Conservation (phyloP, 2,888 invertebrate species). For the Heliothis peltigera region DNA sequence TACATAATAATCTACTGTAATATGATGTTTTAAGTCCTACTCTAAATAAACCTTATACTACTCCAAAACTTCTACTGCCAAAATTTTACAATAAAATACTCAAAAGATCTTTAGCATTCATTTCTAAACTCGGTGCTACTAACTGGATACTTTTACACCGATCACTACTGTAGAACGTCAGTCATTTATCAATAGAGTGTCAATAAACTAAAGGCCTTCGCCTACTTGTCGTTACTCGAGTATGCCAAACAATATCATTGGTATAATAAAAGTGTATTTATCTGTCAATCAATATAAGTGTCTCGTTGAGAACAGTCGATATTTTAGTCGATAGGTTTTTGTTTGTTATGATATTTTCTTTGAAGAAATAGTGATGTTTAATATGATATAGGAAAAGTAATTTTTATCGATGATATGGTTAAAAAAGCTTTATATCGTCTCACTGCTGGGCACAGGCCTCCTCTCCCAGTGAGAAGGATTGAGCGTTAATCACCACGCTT, state of each 20-base stretch:
- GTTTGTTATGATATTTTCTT: constrained; percentile 1
- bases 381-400: not conserved
- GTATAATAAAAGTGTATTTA: constrained; percentile 67
- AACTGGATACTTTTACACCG: constrained; percentile 19
- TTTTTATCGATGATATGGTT: not conserved
- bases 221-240: constrained; percentile 54
- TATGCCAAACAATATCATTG: constrained; percentile 60
- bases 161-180: constrained; percentile 31
- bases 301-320: constrained; percentile 37
- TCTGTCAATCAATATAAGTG: constrained; percentile 67
- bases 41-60: too few species aligned
- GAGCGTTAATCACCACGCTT: too few species aligned
- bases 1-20: too few species aligned
- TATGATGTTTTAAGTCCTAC: not conserved
- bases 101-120: constrained; percentile 4
- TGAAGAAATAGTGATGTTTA: not conserved
- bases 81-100: not conserved
- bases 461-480: too few species aligned
- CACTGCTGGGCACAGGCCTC: too few species aligned
- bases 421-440: too few species aligned
- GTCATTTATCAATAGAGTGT: constrained; percentile 43
- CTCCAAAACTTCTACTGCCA: not conserved
- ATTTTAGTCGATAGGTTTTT: constrained; percentile 29
- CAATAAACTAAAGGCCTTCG: constrained; percentile 50
- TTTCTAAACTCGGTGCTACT: constrained; percentile 17